Evolutionary conservation across 1,140 invertebrate species (phyloP).

Genomic region (Drosophila lacertosa): DNA sequence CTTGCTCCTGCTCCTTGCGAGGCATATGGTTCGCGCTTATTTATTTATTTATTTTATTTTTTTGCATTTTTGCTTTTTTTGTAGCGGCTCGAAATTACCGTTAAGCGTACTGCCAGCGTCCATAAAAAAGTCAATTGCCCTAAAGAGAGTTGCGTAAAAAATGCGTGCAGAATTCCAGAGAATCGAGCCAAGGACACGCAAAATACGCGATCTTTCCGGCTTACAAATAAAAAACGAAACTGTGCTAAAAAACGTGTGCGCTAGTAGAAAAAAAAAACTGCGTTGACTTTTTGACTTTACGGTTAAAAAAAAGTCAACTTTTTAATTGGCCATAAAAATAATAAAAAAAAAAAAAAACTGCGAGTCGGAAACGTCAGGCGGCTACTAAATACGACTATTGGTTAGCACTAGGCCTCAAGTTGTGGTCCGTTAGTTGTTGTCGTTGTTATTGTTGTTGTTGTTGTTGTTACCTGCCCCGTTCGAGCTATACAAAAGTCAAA

Average conservation of each 20-base stretch:
- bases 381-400: constrained; percentile 56
- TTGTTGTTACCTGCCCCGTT: constrained; percentile 9
- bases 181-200: constrained; percentile 54
- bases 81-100: constrained; percentile 23
- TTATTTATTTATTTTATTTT: too few species aligned
- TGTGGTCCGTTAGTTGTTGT: too few species aligned
- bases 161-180: constrained; percentile 39
- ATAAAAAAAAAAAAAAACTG: constrained; percentile 28
- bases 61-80: constrained; percentile 1
- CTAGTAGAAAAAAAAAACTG: constrained; percentile 66
- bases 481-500: constrained; percentile 47
- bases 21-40: constrained; percentile 45
- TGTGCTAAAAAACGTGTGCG: constrained; percentile 39
- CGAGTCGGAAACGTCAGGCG: constrained; percentile 55
- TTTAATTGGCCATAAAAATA: constrained; percentile 71
- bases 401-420: constrained; percentile 37
- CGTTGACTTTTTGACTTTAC: constrained; percentile 78
- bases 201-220: neutral
- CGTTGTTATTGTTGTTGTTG: too few species aligned
- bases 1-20: constrained; percentile 16
- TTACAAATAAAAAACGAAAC: constrained; percentile 1
- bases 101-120: constrained; percentile 9
- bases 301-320: constrained; percentile 67
- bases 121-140: constrained; percentile 72
- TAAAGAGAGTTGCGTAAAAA: constrained; percentile 66